These are phyloP conservation scores for Datnioides undecimradiatus DNA, from an alignment of 2,113 vertebrate genomes.

Conservation along the genomic window DNA sequence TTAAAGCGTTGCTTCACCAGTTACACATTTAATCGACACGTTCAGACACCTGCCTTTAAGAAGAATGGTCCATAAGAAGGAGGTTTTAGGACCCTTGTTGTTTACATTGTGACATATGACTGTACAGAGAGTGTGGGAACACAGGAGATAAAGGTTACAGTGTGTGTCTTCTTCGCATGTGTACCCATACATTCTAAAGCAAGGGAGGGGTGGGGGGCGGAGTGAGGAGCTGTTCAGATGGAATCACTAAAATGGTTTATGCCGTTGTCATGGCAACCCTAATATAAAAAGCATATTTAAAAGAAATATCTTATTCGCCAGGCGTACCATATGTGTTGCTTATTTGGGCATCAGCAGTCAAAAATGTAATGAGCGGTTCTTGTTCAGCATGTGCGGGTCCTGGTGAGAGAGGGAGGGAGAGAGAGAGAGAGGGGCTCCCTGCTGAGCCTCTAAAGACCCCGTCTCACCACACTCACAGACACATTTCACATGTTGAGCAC, in stretches of 20 bases:
- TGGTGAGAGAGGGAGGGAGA: slow-evolving; percentile 42
- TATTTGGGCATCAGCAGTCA: slow-evolving; percentile 72
- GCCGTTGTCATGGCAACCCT: slow-evolving; percentile 65
- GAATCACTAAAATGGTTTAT: slow-evolving; percentile 76
- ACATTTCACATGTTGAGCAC: slow-evolving; percentile 45
- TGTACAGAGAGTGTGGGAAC: neutral
- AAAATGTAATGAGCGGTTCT: slow-evolving; percentile 77
- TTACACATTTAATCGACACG: neutral
- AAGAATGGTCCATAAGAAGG: neutral
- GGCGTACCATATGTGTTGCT: slow-evolving; percentile 64
- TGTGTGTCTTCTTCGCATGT: slow-evolving; percentile 8
- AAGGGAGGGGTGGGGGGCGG: slow-evolving; percentile 75
- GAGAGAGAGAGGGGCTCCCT: slow-evolving; percentile 39
- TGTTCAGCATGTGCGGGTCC: slow-evolving; percentile 60
- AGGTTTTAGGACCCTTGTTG: neutral
- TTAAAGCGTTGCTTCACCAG: neutral
- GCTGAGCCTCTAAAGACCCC: slow-evolving; percentile 66
- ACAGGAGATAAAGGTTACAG: neutral
- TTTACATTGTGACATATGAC: neutral
- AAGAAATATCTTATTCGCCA: slow-evolving; percentile 66
- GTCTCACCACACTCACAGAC: slow-evolving; percentile 60
- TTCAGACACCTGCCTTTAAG: neutral
- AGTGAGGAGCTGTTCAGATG: slow-evolving; percentile 69
- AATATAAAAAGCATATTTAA: slow-evolving; percentile 75
- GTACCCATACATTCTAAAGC: slow-evolving; percentile 8